Conservation (phyloP, 1,140 invertebrate genomes). For the Drosophila chauvacae region DNA sequence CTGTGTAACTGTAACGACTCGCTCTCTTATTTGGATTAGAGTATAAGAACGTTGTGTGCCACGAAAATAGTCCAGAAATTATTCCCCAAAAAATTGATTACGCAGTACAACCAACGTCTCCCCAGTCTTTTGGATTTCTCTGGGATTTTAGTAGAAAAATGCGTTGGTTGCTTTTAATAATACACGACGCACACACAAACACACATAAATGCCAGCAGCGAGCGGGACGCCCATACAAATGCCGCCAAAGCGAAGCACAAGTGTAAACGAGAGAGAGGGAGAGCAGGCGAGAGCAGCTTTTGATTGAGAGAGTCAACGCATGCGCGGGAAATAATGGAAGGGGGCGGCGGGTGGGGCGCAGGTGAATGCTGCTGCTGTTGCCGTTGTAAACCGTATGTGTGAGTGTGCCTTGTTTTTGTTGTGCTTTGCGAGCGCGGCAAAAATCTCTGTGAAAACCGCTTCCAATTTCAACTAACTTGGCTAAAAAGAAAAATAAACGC, state of each 20-base stretch:
- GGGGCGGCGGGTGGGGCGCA: slow-evolving; percentile 27
- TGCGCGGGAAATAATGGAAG: slow-evolving; percentile 50
- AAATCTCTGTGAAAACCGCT: slow-evolving; percentile 50
- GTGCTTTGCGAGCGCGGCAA: slow-evolving; percentile 69
- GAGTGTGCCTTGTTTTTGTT: slow-evolving; percentile 48
- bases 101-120: slow-evolving; percentile 58
- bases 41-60: slow-evolving; percentile 15
- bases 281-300: slow-evolving; percentile 54
- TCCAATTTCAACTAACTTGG: slow-evolving; percentile 62
- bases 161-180: slow-evolving; percentile 82
- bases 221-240: slow-evolving; percentile 18
- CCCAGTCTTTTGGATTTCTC: slow-evolving; percentile 58
- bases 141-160: slow-evolving; percentile 71
- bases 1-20: slow-evolving; percentile 65
- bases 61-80: slow-evolving; percentile 63
- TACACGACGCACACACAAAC: slow-evolving; percentile 57
- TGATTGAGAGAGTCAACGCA: slow-evolving; percentile 46
- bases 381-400: slow-evolving; percentile 41
- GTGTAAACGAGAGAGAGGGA: slow-evolving; percentile 46
- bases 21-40: slow-evolving; percentile 5
- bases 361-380: slow-evolving; percentile 72
- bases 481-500: slow-evolving; percentile 39
- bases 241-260: slow-evolving; percentile 52
- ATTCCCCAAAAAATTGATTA: slow-evolving; percentile 71
- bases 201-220: slow-evolving; percentile 10